Evolutionary conservation across 2,888 invertebrate genomes (phyloP), one percentile per base, ranked within the genome.

Genomic region (Trichopoda pennipes): DNA sequence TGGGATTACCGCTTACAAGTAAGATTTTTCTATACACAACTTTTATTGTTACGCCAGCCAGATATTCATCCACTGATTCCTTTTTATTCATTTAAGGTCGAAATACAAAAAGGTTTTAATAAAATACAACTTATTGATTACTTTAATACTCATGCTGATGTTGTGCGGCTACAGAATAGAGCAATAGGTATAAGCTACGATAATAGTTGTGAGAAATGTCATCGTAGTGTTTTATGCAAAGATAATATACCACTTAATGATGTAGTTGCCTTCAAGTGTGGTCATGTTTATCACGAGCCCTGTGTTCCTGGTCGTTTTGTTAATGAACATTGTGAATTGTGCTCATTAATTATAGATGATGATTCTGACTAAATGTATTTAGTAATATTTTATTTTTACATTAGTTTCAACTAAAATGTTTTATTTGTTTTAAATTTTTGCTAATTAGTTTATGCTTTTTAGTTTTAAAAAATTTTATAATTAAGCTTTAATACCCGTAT

Each of bases 1-100:
- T 95, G 96, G 87, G 99, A 99, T 90, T 99, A 97, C 90, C 97
- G 96, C 88, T 92, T 98, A 79, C 98, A 98, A 92, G 94, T 94
- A 89, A 86, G 55, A 42, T 47, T 64, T 32, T 35, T 64, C 84
- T 78, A n/a, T 21, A 28, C 23, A 7, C 19, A 19, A 21, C 3
- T 10, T 4, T 17, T 32, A 32, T 56, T 56, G 21, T 38, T 12
- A 23, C 2, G 38, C 2, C 16, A 38, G 12, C 44, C 8, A 3
- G 28, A 28, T 44, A 16, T 38, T 42, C 3, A 47, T 4, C 17
- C 0, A 14, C 2, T 47, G n/a, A n/a, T 17, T 49, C 6, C 9
- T 49, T 44, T 32, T 38, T 47, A 12, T 51, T 86, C 89, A 32
- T 60, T 58, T 44, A 2, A 72, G 94, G 94, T 97, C 35, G 96